Base-by-base conservation (phyloP, 1,140 invertebrate genomes). In the Rhagoletis zephyria region DNA sequence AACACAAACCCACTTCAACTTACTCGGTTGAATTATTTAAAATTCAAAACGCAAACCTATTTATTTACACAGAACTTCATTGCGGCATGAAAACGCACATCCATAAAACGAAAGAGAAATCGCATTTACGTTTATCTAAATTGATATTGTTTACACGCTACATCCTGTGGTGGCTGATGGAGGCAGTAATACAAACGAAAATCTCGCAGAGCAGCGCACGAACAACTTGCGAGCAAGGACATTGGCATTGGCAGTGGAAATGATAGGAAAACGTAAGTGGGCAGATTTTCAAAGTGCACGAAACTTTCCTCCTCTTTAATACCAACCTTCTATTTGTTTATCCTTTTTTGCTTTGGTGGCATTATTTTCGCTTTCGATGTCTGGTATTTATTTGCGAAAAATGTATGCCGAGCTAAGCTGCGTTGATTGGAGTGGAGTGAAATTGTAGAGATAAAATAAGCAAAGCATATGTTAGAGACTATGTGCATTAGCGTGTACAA, bases 121-220 rank as follows among this genome's bases (percentile, higher is more conserved):
- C 60, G 60, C 65, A n/a, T 65, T 64, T 51, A 85, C 85, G 61
- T 65, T 87, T 87, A 87, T 87, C 85, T 67, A 87, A 87, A 87
- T 87, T 87, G 85, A 87, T 87, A 87, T 87, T 67, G 63, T 87
- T 64, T 64, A 87, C 63, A 81, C n/a, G 74, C 74, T 56, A 51
- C 48, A 81, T 81, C 45, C 74, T 81, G 74, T 48, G 74, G 74
- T 81, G 48, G 48, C 74, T 59, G 48, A 51, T 4, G 70, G 10
- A 42, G 42, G 67, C 4, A 16, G 67, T 42, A n/a, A 19, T n/a
- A 56, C 74, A 81, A 81, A 81, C 45, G 51, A 77, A 77, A 9
- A 30, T 16, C 45, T 3, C 16, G 12, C 4, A 42, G 42, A 74
- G 70, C 42, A 2, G 16, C 70, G 12, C 3, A 40, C 9, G n/a